Evolutionary conservation across 2,888 invertebrate species (phyloP), one percentile per base, ranked within the genome.

Genomic region (Prostheceraeus crozeri): DNA sequence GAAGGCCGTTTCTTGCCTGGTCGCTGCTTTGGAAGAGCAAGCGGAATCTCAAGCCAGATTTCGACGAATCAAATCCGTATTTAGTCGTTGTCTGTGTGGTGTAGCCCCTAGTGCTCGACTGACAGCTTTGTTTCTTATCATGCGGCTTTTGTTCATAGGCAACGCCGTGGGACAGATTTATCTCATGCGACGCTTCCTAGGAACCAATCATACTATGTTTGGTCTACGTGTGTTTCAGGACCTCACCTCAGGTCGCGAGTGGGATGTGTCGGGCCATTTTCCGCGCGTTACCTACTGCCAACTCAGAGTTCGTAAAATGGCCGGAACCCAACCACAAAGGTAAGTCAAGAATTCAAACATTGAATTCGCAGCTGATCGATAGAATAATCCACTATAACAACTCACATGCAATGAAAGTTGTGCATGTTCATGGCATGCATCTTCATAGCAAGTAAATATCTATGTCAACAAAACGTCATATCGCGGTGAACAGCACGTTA

Each of bases 261-360:
- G 60, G 61, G 28, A 60, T n/a, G 28, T 27, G n/a, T 61, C 60
- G 28, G 60, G 36, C 4, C 19, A 62, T n/a, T 60, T 60, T 25
- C 60, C 60, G 21, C 23, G 60, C n/a, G 60, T 60, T 28, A 60
- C 60, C 16, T 60, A 60, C 35, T 60, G 60, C 33, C 60, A 40
- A 28, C 35, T 60, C 14, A 35, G 45, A 14, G 58, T 60, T 11
- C 30, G 60, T 23, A 60, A 60, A 25, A 58, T 60, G 56, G 60
- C 59, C 65, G 67, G 48, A 65, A 63, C 48, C 57, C 65, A 31
- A 68, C 53, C 48, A 14, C 52, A 28, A 8, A 58, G 58, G 58
- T 58, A 33, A 56, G 40, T 33, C 33, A n/a, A n/a, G n/a, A n/a
- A n/a, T n/a, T n/a, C n/a, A n/a, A n/a, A n/a, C n/a, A n/a, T n/a